Conservation (phyloP, 2,797 vertebrate genomes). For the Cryptoblepharus egeriae region DNA sequence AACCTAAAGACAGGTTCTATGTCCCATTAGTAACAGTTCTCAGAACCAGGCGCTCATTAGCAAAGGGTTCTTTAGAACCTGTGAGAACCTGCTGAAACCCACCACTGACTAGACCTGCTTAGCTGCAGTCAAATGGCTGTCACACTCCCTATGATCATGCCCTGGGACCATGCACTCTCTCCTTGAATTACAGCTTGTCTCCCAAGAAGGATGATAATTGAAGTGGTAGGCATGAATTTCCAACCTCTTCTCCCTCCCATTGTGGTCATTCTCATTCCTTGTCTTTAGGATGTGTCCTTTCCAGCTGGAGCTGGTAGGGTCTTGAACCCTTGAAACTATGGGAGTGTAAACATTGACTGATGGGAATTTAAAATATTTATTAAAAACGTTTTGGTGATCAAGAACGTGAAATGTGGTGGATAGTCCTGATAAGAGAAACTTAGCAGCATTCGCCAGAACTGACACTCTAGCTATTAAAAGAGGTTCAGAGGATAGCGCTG, state of each 20-base stretch:
- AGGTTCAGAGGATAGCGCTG: slow-evolving; percentile 44
- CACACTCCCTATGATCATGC: too few species aligned
- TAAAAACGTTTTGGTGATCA: slow-evolving; percentile 50
- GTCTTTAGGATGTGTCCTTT: not conserved
- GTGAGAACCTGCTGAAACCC: too few species aligned
- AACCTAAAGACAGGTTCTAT: too few species aligned
- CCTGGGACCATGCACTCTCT: too few species aligned
- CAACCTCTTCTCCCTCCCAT: not conserved
- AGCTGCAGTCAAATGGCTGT: too few species aligned
- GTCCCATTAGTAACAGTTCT: too few species aligned
- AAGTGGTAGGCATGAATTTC: not conserved
- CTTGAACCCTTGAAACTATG: slow-evolving; percentile 20
- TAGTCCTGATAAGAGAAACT: slow-evolving; percentile 38
- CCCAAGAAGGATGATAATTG: not conserved
- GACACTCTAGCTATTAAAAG: slow-evolving; percentile 35
- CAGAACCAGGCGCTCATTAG: too few species aligned
- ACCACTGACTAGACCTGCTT: too few species aligned
- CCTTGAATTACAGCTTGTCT: too few species aligned
- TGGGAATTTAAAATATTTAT: slow-evolving; percentile 54
- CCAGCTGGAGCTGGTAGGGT: not conserved
- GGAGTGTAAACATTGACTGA: slow-evolving; percentile 60
- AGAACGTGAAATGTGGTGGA: slow-evolving; percentile 35
- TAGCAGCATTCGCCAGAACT: slow-evolving; percentile 58
- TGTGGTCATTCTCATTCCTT: not conserved
- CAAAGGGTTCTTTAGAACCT: too few species aligned